phyloP scores from a whole-genome alignment of 2,113 vertebrate species.

The Tachycineta bicolor region DNA sequence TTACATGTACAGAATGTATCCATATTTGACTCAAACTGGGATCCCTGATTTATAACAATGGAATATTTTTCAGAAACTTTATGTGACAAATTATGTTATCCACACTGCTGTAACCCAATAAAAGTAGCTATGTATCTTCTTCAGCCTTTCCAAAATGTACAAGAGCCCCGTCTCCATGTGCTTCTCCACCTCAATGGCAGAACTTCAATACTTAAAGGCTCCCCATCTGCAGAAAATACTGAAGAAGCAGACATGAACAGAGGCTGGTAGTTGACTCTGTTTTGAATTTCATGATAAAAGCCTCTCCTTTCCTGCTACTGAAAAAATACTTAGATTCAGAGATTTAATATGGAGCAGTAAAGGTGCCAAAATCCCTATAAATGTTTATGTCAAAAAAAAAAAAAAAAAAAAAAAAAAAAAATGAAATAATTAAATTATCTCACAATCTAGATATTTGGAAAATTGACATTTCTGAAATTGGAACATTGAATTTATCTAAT shows the following conservation, averaged over 20 bases:
- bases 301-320: not conserved
- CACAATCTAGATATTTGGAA: not conserved
- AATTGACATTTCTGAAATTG: not conserved
- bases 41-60: not conserved
- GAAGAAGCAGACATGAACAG: not conserved
- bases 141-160: not conserved
- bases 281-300: not conserved
- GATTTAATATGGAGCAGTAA: not conserved
- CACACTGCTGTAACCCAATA: not conserved
- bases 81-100: not conserved
- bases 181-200: not conserved
- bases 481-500: not conserved
- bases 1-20: not conserved
- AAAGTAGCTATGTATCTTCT: not conserved
- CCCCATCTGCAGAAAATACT: not conserved
- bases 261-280: not conserved
- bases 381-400: not conserved
- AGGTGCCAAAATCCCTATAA: not conserved
- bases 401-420: not conserved
- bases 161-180: accelerated
- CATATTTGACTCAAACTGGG: not conserved
- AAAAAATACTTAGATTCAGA: not conserved
- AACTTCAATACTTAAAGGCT: not conserved
- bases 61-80: not conserved
- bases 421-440: not conserved